phyloP scores from a whole-genome alignment of 2,888 invertebrate genomes.

The Orgyia antiqua region DNA sequence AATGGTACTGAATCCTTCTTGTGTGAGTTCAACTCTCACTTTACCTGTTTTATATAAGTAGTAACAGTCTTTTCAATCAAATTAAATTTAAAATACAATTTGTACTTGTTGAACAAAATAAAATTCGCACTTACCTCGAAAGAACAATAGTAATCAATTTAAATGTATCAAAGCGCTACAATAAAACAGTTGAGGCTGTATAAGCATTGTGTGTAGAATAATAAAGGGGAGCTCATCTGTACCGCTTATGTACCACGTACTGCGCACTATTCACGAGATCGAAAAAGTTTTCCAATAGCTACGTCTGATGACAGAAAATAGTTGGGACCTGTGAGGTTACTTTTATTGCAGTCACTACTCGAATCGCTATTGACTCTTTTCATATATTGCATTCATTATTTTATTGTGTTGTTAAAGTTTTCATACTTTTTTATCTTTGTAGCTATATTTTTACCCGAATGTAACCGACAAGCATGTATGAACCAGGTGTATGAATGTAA shows the following conservation, averaged over 20 bases:
- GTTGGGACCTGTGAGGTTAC: slow-evolving; percentile 50
- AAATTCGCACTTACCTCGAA: slow-evolving; percentile 25
- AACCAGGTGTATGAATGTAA: no score
- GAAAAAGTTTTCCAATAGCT: slow-evolving; percentile 74
- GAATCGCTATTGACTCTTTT: slow-evolving; percentile 11
- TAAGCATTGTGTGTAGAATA: slow-evolving; percentile 57
- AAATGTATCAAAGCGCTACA: slow-evolving; percentile 36
- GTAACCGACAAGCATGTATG: no score
- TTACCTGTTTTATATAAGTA: no score
- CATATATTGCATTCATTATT: slow-evolving; percentile 27
- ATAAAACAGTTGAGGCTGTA: slow-evolving; percentile 51
- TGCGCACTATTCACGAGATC: slow-evolving; percentile 62
- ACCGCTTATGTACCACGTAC: slow-evolving; percentile 64
- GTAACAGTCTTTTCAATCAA: no score
- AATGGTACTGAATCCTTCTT: no score
- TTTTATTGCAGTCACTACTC: slow-evolving; percentile 51
- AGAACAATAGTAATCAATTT: slow-evolving; percentile 37
- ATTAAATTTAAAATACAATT: no score
- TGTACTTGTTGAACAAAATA: slow-evolving; percentile 21
- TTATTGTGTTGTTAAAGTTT: no score
- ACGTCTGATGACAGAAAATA: slow-evolving; percentile 66
- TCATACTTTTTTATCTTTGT: no score
- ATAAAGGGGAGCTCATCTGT: slow-evolving; percentile 53
- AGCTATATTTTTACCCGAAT: no score
- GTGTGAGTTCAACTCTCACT: no score